Percentiles rank a stretch among this genome's conserved stretches.
phyloP scores from a whole-genome alignment of 2,113 vertebrate genomes.

The Astatoreochromis straeleni region DNA sequence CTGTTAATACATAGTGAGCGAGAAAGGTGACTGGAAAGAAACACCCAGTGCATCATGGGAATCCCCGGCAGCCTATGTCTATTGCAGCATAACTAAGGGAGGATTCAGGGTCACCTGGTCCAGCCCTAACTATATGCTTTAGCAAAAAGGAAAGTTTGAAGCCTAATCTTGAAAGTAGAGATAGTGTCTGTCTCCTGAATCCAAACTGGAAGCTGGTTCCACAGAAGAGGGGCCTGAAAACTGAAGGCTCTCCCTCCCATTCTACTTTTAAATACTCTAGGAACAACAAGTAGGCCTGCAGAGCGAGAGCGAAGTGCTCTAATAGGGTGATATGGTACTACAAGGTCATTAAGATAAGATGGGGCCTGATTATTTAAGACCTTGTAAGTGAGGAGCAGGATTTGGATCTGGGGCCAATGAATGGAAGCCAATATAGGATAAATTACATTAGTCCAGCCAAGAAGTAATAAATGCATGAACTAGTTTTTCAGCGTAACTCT shows the following conservation, averaged over 20 bases:
- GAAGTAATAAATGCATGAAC: not conserved
- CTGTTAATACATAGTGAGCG: no score
- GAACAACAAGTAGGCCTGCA: not conserved
- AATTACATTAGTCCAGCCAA: fast-evolving
- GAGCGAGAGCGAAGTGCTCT: fast-evolving
- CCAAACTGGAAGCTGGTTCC: not conserved
- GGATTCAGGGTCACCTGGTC: not conserved
- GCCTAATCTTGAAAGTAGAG: not conserved
- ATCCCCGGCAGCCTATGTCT: fast-evolving
- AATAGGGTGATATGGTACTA: not conserved
- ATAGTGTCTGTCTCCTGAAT: not conserved
- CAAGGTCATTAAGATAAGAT: not conserved
- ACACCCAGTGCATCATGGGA: fast-evolving
- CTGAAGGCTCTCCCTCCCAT: not conserved
- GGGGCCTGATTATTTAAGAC: not conserved
- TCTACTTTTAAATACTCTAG: not conserved
- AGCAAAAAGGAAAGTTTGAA: not conserved
- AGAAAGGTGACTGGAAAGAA: not conserved
- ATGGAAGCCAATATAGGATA: not conserved
- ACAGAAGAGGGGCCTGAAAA: not conserved
- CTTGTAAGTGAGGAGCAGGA: not conserved
- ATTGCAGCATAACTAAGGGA: not conserved
- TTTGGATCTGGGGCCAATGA: not conserved
- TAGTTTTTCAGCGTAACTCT: not conserved
- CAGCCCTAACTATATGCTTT: not conserved